phyloP scores from a whole-genome alignment of 1,140 invertebrate species.

The Drosophila teissieri region DNA sequence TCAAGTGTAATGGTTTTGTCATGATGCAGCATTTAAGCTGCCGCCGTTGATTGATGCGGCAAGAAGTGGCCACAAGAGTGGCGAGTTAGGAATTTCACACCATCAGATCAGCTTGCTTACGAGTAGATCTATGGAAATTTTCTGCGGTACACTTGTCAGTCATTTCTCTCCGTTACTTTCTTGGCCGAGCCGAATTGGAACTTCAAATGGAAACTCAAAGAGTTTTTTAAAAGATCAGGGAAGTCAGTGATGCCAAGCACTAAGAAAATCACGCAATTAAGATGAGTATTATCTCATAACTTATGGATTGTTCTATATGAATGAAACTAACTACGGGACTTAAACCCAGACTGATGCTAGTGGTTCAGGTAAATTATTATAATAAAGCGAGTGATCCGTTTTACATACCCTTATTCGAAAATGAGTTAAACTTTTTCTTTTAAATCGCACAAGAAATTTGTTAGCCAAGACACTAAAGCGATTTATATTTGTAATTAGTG shows the following conservation, averaged over 20 bases:
- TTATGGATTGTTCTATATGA: background rate
- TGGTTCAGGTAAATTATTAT: no score
- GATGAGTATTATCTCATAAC: background rate
- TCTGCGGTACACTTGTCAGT: constrained; percentile 58
- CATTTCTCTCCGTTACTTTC: constrained; percentile 26
- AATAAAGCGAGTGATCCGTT: background rate
- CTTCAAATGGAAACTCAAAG: constrained; percentile 21
- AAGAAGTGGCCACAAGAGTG: constrained; percentile 64
- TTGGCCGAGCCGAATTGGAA: constrained; percentile 32
- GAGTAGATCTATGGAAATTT: constrained; percentile 63
- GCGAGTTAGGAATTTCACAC: constrained; percentile 79
- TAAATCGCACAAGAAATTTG: constrained; percentile 1
- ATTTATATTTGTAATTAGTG: constrained; percentile 54
- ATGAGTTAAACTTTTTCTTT: constrained; percentile 40
- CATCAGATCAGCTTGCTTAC: constrained; percentile 28
- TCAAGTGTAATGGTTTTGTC: constrained; percentile 83
- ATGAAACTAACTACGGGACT: background rate
- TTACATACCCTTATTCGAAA: background rate
- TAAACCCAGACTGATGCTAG: background rate
- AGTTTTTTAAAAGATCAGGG: background rate
- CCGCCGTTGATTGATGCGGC: constrained; percentile 77
- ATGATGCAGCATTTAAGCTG: constrained; percentile 83
- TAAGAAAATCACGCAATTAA: background rate
- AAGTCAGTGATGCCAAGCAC: background rate
- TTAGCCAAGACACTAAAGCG: constrained; percentile 35